A percentile compares a stretch with the other conserved stretches of the same genome.
Evolutionary conservation across 2,797 vertebrate genomes (phyloP).

Genomic region (Anguilla marmorata): DNA sequence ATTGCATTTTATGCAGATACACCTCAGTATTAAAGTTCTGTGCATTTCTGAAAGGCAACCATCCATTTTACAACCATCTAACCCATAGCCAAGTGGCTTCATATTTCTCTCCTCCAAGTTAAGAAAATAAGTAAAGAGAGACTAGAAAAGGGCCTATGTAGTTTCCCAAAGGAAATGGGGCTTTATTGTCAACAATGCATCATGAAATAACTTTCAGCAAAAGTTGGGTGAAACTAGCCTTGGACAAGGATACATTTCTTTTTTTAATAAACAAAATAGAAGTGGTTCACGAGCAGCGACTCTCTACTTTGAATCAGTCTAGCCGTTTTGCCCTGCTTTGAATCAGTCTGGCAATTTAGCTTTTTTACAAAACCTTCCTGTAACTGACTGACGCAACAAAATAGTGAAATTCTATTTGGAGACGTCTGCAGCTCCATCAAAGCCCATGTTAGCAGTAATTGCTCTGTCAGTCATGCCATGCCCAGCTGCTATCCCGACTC

Average conservation of each 20-base stretch:
- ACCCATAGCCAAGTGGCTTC: conserved; percentile 56
- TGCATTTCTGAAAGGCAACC: background rate
- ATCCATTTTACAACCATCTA: conserved; percentile 14
- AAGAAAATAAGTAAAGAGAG: conserved; percentile 63
- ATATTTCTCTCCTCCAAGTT: conserved; percentile 63
- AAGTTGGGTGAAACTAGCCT: conserved; percentile 71
- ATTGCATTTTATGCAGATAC: conserved; percentile 8
- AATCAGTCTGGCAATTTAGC: conserved; percentile 67
- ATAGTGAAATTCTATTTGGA: conserved; percentile 80
- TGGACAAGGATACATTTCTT: conserved; percentile 68
- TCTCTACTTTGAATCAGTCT: conserved; percentile 48
- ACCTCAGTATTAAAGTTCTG: background rate
- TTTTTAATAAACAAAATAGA: conserved; percentile 54
- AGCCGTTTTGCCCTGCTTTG: conserved; percentile 60
- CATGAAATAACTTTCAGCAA: conserved; percentile 59
- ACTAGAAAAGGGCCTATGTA: conserved; percentile 52
- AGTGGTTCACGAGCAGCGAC: conserved; percentile 56
- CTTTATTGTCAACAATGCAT: conserved; percentile 15
- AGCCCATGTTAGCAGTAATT: conserved; percentile 78
- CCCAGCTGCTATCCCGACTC: conserved; percentile 69
- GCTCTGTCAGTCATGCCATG: conserved; percentile 79
- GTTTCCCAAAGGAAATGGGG: conserved; percentile 44
- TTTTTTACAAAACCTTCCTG: conserved; percentile 69
- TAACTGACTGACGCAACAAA: conserved; percentile 73
- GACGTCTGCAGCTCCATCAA: conserved; percentile 73